Evolutionary conservation across 1,140 invertebrate species (phyloP), one percentile per base, ranked within the genome.

Genomic region (Chlorops oryzae): DNA sequence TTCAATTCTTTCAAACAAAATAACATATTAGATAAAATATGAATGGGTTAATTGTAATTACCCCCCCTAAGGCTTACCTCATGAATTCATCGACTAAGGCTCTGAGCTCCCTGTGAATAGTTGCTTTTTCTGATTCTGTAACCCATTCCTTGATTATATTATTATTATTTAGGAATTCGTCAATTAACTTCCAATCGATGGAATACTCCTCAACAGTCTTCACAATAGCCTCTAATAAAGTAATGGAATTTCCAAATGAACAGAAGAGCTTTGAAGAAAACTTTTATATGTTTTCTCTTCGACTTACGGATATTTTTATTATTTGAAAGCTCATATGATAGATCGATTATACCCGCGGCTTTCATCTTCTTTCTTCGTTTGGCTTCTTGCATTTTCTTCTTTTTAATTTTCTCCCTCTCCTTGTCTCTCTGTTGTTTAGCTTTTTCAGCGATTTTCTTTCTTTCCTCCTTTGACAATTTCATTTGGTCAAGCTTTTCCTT

Each of bases 21-120:
- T 40, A 7, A 10, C 9, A 40, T 20, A 40, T 10, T 9, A 40
- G 17, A 40, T n/a, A 17, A 20, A 20, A 42, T 20, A 12, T 12
- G 35, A 13, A 15, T 25, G 1, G 10, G 9, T n/a, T n/a, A n/a
- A n/a, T n/a, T n/a, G n/a, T n/a, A n/a, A n/a, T n/a, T n/a, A n/a
- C n/a, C n/a, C n/a, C n/a, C n/a, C n/a, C n/a, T n/a, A n/a, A n/a
- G n/a, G n/a, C n/a, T 62, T 56, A 70, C 66, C 71, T 65, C 79
- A 82, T 81, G 18, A 75, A 49, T 42, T 80, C 78, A 51, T 83
- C 81, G 0, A 81, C 78, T 7, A 73, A 59, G 40, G 58, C 51
- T 4, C 80, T 65, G 18, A 79, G 63, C 51, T 81, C 76, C 27
- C 78, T 45, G 54, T 82, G 79, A 38, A 80, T 62, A 46, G 79